Conservation (phyloP, 2,113 vertebrate genomes). For the Phalacrocorax carbo region DNA sequence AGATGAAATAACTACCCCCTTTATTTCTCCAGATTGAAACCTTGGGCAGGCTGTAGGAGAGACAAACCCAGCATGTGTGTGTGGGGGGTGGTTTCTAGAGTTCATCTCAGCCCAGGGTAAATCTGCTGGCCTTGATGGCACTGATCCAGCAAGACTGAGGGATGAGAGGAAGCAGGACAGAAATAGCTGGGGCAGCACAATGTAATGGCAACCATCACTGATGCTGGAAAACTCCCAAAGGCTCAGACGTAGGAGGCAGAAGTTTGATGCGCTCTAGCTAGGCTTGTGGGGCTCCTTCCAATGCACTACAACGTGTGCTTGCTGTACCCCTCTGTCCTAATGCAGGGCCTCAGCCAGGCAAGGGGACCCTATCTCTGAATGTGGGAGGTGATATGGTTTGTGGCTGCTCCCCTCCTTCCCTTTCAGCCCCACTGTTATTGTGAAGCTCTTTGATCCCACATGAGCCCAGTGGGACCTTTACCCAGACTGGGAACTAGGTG, state of each 20-base stretch:
- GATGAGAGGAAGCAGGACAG: slow-evolving; percentile 33
- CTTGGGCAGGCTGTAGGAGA: background rate
- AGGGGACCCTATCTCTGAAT: background rate
- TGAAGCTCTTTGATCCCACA: background rate
- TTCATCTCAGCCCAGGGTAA: background rate
- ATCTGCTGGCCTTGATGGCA: background rate
- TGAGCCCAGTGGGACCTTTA: background rate
- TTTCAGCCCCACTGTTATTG: background rate
- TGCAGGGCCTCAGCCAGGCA: background rate
- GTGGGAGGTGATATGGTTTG: background rate
- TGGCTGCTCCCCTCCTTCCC: background rate
- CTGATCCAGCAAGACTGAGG: background rate
- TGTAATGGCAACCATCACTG: background rate
- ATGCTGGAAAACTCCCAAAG: background rate
- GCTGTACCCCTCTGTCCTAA: background rate
- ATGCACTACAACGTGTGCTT: too few species aligned
- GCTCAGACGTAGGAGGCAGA: background rate
- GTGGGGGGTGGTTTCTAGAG: background rate
- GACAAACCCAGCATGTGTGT: background rate
- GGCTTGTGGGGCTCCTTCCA: background rate
- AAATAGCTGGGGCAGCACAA: slow-evolving; percentile 9
- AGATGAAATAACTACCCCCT: background rate
- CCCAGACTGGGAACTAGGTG: background rate
- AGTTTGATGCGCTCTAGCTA: background rate
- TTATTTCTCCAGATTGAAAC: background rate